Evolutionary conservation across 2,797 vertebrate genomes (phyloP).

Genomic region (Sebastes goodei): DNA sequence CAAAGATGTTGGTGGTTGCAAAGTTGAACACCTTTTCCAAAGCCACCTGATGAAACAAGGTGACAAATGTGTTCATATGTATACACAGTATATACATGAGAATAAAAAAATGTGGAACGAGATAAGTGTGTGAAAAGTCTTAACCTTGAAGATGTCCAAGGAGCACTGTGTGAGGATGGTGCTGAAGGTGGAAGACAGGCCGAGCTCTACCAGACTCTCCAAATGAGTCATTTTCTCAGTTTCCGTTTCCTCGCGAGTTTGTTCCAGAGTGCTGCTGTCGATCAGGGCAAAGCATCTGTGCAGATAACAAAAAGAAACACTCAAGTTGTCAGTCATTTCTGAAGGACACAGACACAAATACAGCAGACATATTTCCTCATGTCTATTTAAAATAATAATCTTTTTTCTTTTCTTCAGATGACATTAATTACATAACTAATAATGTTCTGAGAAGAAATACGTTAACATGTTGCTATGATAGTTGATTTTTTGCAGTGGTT

Average conservation of each 20-base stretch:
- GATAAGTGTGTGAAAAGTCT: neutral
- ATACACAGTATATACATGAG: neutral
- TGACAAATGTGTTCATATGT: neutral
- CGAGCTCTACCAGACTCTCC: slow-evolving; percentile 95
- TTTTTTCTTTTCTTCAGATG: no score
- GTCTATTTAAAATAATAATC: no score
- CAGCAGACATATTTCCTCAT: no score
- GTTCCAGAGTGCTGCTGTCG: slow-evolving; percentile 96
- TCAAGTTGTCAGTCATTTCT: no score
- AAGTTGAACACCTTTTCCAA: slow-evolving; percentile 97
- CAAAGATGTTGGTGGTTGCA: slow-evolving; percentile 96
- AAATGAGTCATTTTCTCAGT: slow-evolving; percentile 99
- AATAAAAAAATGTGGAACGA: neutral
- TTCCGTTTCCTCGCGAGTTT: slow-evolving; percentile 97
- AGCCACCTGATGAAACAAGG: slow-evolving; percentile 85
- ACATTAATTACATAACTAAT: no score
- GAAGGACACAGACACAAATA: no score
- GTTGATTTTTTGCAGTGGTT: no score
- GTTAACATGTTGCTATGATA: no score
- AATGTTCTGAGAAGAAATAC: no score
- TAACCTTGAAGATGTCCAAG: slow-evolving; percentile 95
- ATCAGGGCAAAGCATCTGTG: slow-evolving; percentile 96
- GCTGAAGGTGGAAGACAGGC: slow-evolving; percentile 96
- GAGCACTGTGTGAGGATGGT: slow-evolving; percentile 98
- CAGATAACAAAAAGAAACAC: slow-evolving; percentile 2